Conservation (phyloP, 1,140 invertebrate genomes). For the Rhopalosiphum maidis region DNA sequence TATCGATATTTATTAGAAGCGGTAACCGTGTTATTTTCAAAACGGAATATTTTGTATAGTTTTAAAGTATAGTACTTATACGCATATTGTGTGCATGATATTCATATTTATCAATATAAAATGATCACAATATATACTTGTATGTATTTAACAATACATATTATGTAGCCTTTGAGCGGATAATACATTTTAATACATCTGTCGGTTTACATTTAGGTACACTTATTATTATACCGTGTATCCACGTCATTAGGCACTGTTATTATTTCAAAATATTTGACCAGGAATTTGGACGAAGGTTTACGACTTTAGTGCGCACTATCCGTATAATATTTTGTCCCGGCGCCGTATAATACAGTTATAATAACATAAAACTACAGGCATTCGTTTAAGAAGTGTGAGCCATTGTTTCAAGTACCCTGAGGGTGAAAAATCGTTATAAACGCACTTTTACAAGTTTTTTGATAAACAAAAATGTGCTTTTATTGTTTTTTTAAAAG, state of each 20-base stretch:
- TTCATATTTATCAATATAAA: background rate
- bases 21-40: background rate
- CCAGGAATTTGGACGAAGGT: background rate
- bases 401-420: background rate
- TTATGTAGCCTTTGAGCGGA: background rate
- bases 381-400: background rate
- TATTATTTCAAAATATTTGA: constrained; percentile 21
- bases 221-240: background rate
- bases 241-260: background rate
- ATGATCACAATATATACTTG: background rate
- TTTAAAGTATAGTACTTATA: background rate
- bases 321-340: background rate
- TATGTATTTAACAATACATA: background rate
- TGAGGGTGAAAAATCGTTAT: background rate
- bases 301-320: background rate
- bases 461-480: constrained; percentile 15
- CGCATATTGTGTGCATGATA: background rate
- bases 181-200: background rate
- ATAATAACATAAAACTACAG: background rate
- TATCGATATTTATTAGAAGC: background rate
- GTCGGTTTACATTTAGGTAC: background rate
- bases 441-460: constrained; percentile 39
- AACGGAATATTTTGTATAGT: background rate
- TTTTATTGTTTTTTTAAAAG: constrained; percentile 47
- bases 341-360: background rate